Evolutionary conservation across 2,888 invertebrate species (phyloP).

Genomic region (Ametastegia equiseti): DNA sequence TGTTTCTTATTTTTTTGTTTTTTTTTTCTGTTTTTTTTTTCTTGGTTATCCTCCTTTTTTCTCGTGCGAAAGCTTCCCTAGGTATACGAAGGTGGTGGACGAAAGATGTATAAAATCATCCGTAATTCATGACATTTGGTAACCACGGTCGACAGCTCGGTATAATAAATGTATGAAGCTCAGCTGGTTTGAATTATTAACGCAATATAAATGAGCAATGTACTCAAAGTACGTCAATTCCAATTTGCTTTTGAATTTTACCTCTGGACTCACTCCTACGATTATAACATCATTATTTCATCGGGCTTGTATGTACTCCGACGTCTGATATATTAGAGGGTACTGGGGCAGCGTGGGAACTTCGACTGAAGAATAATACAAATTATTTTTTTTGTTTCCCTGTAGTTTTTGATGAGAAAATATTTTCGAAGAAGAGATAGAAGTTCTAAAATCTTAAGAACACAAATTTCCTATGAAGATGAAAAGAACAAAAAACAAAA

Average conservation of each 20-base stretch:
- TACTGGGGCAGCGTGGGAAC: not conserved
- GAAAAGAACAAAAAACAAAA: too few species aligned
- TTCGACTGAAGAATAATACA: not conserved
- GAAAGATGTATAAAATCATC: constrained; percentile 14
- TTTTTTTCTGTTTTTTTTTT: not conserved
- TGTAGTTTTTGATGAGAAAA: too few species aligned
- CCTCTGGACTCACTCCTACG: not conserved
- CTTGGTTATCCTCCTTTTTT: not conserved
- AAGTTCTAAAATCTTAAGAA: too few species aligned
- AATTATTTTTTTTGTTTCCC: not conserved
- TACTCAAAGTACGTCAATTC: constrained; percentile 16
- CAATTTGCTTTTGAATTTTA: not conserved
- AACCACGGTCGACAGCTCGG: not conserved
- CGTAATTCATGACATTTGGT: constrained; percentile 30
- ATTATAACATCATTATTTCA: not conserved
- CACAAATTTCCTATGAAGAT: too few species aligned
- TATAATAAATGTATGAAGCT: constrained; percentile 29
- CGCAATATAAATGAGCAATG: not conserved
- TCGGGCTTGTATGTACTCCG: not conserved
- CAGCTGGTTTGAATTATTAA: constrained; percentile 7
- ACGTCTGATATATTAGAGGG: not conserved
- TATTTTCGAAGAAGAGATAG: too few species aligned
- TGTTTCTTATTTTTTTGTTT: not conserved
- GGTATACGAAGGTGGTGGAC: not conserved
- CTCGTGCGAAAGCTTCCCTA: not conserved